Base-by-base conservation (phyloP, 2,888 invertebrate genomes). In the Eupithecia subumbrata region DNA sequence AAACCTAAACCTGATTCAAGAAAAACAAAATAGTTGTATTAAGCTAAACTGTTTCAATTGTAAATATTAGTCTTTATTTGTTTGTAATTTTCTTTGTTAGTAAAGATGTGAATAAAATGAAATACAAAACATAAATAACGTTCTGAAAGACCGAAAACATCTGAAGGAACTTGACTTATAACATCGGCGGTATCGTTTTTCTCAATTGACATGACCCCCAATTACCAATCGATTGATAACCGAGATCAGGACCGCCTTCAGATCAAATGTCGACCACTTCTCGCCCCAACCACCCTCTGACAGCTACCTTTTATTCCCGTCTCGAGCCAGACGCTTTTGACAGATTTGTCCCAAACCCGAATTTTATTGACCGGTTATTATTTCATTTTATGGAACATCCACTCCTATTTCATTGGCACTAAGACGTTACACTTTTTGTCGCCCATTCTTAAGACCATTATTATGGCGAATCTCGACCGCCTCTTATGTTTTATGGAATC, bases 341-440 rank as follows among this genome's bases (percentile, higher is more conserved):
- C 93, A 93, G 92, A 92, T 93, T 91, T 88, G 84, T 86, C 86
- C 89, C 87, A 84, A 88, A 87, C 86, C 87, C 86, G 87, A 90
- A 91, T 93, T 94, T 94, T 94, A 94, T 94, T 92, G 93, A 90
- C 90, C 91, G 89, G 90, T 93, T 95, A 94, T 94, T 94, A 94
- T 94, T 94, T 94, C 91, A 94, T 94, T 94, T 95, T 94, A 95
- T 94, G 88, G 90, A 90, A 91, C 90, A 89, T 88, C 88, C 90
- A 92, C 93, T 94, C 92, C 90, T 92, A 93, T 94, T 94, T 94
- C 93, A 94, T 92, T 88, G 93, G 89, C 86, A 84, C 88, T 91
- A 88, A 91, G 90, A 88, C 82, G 86, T 93, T 90, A 92, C 90
- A 89, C 90, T 90, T 92, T 93, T 91, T 92, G 91, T 90, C 90